phyloP scores from a whole-genome alignment of 1,140 invertebrate species.

The Ceratitis capitata region DNA sequence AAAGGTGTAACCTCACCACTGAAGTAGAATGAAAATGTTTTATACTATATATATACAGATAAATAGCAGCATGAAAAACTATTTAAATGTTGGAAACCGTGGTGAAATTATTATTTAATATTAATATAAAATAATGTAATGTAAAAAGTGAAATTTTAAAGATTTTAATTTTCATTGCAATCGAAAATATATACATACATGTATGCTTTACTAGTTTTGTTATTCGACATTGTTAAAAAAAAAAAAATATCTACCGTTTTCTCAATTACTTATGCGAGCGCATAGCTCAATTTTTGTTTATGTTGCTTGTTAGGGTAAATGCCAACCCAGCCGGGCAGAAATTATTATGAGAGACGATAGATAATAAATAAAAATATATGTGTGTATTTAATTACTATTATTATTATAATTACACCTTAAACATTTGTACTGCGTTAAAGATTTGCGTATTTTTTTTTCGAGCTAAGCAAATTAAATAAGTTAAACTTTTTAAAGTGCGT shows the following conservation, averaged over 20 bases:
- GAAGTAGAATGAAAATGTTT: constrained; percentile 12
- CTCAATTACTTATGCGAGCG: not conserved
- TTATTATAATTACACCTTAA: not conserved
- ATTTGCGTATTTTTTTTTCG: not conserved
- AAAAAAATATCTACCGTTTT: not conserved
- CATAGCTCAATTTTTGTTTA: not conserved
- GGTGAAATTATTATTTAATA: not conserved
- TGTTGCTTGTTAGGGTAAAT: not conserved
- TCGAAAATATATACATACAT: not conserved
- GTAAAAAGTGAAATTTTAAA: not conserved
- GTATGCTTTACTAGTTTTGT: not conserved
- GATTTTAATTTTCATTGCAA: not conserved
- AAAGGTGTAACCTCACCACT: not conserved
- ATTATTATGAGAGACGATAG: not conserved
- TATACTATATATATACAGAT: constrained; percentile 8
- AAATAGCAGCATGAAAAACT: not conserved
- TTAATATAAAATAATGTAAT: not conserved
- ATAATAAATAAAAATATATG: not conserved
- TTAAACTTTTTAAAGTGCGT: not conserved
- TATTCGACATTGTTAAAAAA: too few species aligned
- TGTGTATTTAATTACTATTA: not conserved
- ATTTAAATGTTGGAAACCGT: not conserved
- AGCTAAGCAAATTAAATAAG: not conserved
- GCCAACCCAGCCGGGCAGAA: not conserved
- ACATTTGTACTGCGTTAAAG: not conserved